Evolutionary conservation across 2,113 vertebrate genomes (phyloP).

Genomic region (Hippocampus comes): DNA sequence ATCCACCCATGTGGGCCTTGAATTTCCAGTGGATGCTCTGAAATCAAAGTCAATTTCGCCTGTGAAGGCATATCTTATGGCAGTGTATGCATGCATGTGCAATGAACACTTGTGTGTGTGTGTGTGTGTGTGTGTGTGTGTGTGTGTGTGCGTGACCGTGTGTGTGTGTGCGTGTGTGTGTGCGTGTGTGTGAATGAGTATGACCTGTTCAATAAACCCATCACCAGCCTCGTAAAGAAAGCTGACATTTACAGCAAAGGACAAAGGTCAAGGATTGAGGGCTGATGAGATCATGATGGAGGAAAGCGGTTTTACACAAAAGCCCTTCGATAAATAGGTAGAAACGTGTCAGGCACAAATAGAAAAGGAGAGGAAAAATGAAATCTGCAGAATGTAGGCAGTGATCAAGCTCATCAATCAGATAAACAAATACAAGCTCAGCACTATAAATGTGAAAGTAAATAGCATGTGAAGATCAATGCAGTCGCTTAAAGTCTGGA

Average conservation of each 20-base stretch:
- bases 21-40: slow-evolving; percentile 47
- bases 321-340: slow-evolving; percentile 23
- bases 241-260: slow-evolving; percentile 71
- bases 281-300: slow-evolving; percentile 70
- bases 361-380: slow-evolving; percentile 10
- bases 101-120: not conserved
- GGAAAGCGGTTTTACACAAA: slow-evolving; percentile 26
- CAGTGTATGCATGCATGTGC: slow-evolving; percentile 20
- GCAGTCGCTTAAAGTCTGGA: not conserved
- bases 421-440: slow-evolving; percentile 7
- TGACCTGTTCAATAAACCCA: slow-evolving; percentile 72
- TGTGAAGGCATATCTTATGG: slow-evolving; percentile 45
- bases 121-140: not conserved
- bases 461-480: slow-evolving; percentile 5
- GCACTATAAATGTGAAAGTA: not conserved
- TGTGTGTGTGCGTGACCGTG: slow-evolving; percentile 20
- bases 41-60: slow-evolving; percentile 65
- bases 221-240: slow-evolving; percentile 71
- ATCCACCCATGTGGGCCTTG: slow-evolving; percentile 29
- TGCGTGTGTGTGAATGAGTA: slow-evolving; percentile 47
- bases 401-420: slow-evolving; percentile 1
- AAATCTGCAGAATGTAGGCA: slow-evolving; percentile 23
- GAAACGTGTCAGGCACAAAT: slow-evolving; percentile 8
- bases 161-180: slow-evolving; percentile 25
- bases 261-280: slow-evolving; percentile 68